Conservation (phyloP, 2,888 invertebrate species). For the Micoletzkya japonica region DNA sequence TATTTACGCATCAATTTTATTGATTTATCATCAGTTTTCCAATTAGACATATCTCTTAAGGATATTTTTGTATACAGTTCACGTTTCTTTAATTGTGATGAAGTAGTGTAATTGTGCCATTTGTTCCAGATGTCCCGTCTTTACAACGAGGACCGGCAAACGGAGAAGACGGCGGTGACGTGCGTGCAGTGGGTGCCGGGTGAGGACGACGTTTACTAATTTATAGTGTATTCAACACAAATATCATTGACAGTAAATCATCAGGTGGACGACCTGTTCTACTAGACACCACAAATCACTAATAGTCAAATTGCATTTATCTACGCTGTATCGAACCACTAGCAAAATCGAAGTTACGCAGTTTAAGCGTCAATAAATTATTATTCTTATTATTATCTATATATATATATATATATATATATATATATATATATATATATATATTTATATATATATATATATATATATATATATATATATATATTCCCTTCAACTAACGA, state of each 20-base stretch:
- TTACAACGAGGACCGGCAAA: slow-evolving; percentile 93
- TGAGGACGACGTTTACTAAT: no score
- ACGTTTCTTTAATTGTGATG: slow-evolving; percentile 21
- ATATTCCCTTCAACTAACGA: not conserved
- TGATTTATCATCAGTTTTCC: slow-evolving; percentile 28
- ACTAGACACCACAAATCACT: no score
- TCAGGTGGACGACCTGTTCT: no score
- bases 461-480: no score
- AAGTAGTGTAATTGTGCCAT: not conserved
- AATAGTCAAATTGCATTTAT: not conserved
- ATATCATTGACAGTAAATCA: no score
- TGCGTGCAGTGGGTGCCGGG: slow-evolving; percentile 96
- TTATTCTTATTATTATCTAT: not conserved
- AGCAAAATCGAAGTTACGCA: not conserved
- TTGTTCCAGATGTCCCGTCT: slow-evolving; percentile 77
- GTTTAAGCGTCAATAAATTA: not conserved
- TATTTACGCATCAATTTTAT: slow-evolving; percentile 18
- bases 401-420: not conserved
- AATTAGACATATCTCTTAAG: no score
- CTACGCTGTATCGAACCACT: not conserved
- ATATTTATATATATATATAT: no score
- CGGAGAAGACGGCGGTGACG: slow-evolving; percentile 91
- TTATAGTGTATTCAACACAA: not conserved
- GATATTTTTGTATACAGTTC: no score
- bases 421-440: no score